phyloP scores from a whole-genome alignment of 2,888 invertebrate species.

The Stictocephala bisonia region DNA sequence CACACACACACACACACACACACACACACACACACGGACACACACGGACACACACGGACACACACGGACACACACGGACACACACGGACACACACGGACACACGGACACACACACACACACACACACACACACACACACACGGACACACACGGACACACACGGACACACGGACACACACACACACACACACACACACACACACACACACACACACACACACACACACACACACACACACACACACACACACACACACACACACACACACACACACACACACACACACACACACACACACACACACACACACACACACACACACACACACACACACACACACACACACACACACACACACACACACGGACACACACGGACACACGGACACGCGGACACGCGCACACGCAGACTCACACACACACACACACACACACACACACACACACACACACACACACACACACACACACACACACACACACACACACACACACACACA shows the following conservation, averaged over 20 bases:
- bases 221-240: neutral
- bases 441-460: neutral
- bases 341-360: neutral
- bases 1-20: neutral
- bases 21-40: neutral
- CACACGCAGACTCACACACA: neutral
- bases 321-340: neutral
- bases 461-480: neutral
- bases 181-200: neutral
- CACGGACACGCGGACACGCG: neutral
- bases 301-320: neutral
- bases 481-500: neutral
- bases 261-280: neutral
- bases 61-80: neutral
- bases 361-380: neutral
- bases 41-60: neutral
- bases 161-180: neutral
- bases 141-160: neutral
- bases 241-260: neutral
- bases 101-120: neutral
- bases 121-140: neutral
- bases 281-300: neutral
- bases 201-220: neutral
- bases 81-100: neutral
- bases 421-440: neutral